Evolutionary conservation across 2,797 vertebrate species (phyloP).

Genomic region (Petrocephalus schoutedeni): DNA sequence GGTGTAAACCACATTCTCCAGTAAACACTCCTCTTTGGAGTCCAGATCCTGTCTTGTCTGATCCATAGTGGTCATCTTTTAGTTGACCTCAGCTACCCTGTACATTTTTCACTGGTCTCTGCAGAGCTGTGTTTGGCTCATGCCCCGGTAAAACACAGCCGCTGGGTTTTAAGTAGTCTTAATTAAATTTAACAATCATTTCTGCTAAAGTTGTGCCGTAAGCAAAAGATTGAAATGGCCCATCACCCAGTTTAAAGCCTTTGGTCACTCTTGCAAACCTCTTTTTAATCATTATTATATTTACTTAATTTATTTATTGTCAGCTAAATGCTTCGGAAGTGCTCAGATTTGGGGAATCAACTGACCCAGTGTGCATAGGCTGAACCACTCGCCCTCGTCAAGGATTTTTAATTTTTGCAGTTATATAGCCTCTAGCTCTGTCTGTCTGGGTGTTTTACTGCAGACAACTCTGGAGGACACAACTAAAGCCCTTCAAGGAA

Average conservation of each 20-base stretch:
- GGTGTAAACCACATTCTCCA: background rate
- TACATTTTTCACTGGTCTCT: background rate
- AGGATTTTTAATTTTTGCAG: background rate
- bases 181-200: background rate
- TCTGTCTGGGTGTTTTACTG: background rate
- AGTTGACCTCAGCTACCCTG: background rate
- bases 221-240: background rate
- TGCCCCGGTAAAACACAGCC: background rate
- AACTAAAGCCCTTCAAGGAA: background rate
- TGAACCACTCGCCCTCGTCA: background rate
- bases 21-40: background rate
- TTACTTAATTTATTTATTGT: background rate
- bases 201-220: background rate
- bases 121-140: background rate
- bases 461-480: background rate
- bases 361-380: background rate
- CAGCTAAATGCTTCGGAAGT: background rate
- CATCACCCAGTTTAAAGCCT: background rate
- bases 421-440: background rate
- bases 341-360: background rate
- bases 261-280: background rate
- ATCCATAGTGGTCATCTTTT: background rate
- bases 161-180: background rate
- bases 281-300: background rate
- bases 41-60: background rate